Evolutionary conservation across 2,888 invertebrate species (phyloP), one percentile per base, ranked within the genome.

Genomic region (Vesta saturnalis): DNA sequence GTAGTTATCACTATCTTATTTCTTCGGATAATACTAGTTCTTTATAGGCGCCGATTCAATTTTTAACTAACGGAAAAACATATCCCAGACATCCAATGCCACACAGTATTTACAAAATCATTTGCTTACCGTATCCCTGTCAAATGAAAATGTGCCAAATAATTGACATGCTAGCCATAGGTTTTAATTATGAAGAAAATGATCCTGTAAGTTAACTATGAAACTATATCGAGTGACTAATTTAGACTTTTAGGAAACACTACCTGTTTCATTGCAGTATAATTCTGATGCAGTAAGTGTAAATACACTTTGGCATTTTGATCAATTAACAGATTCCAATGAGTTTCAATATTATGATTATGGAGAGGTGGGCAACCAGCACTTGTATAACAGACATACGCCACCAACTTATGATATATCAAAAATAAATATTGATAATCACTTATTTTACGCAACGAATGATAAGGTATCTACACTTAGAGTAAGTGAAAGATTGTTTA

Each of bases 161-260:
- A 22, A n/a, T 55, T n/a, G 55, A 55, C 12, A 55, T 55, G 55
- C 1, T 55, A n/a, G 14, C 14, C 4, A n/a, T 55, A 21, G 55
- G 55, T 3, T 55, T 22, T 22, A 55, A 22, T 22, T 55, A 22
- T 19, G 55, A 21, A 55, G 22, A 55, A 19, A 55, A 55, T 18
- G 55, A 55, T 19, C 55, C 55, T 55, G 55, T 55, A 55, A 6
- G 6, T 12, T 55, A 22, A 23, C 14, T 8, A 18, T 14, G 2
- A n/a, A 4, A 49, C 14, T 49, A n/a, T 16, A 3, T n/a, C n/a
- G n/a, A 8, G 18, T 15, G 18, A 4, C 14, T 14, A 10, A 21
- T 22, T 21, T 55, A 12, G 1, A 60, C 15, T 58, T 43, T 10
- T 58, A 58, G 58, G 58, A 58, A 58, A 43, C 58, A 6, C 18